phyloP scores from a whole-genome alignment of 2,888 invertebrate species.

The Leptopterna dolabrata region DNA sequence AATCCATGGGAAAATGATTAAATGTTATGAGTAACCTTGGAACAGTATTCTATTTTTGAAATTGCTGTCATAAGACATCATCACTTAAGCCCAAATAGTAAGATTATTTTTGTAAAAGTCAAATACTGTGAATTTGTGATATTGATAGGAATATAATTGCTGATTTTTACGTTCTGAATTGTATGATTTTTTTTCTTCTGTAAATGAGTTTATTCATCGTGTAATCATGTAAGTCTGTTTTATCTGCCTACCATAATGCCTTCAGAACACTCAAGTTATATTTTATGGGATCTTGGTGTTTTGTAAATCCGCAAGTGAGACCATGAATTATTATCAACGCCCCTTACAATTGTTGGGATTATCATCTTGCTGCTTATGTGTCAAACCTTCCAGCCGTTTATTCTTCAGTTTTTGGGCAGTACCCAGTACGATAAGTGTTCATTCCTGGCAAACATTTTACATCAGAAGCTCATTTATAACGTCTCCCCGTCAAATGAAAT shows the following conservation, averaged over 20 bases:
- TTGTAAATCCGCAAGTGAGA: too few relatives aligned
- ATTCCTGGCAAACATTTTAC: too few relatives aligned
- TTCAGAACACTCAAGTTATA: too few relatives aligned
- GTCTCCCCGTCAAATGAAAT: too few relatives aligned
- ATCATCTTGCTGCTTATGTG: too few relatives aligned
- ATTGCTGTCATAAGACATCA: background rate
- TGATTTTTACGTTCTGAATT: background rate
- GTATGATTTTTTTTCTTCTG: background rate
- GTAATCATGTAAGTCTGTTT: background rate
- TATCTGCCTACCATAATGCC: background rate
- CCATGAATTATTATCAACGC: too few relatives aligned
- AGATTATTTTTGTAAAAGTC: background rate
- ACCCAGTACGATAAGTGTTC: too few relatives aligned
- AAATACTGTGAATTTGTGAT: slow-evolving; percentile 3
- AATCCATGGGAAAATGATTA: background rate
- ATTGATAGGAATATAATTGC: background rate
- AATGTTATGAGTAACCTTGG: background rate
- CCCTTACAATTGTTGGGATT: too few relatives aligned
- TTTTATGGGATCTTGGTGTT: too few relatives aligned
- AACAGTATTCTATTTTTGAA: background rate
- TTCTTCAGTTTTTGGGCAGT: too few relatives aligned
- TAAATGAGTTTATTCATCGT: background rate
- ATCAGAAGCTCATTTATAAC: too few relatives aligned
- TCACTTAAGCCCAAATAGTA: background rate
- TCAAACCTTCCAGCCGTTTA: too few relatives aligned